These are phyloP conservation scores for Lamellibrachia luymesi DNA, from an alignment of 1,140 invertebrate genomes.

Conservation along the genomic window DNA sequence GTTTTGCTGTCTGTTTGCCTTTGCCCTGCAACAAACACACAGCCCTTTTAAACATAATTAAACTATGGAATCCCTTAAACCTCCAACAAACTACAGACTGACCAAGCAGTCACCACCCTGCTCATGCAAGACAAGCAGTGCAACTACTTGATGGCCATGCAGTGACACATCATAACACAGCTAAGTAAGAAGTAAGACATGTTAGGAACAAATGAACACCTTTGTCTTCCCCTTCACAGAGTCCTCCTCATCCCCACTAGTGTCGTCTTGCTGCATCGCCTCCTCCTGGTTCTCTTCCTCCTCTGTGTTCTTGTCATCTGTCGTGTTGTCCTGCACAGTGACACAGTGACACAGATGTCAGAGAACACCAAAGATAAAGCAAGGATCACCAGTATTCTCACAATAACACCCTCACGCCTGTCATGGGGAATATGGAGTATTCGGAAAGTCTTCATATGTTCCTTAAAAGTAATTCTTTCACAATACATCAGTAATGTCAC, in stretches of 20 bases:
- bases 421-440: neutral
- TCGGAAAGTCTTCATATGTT: neutral
- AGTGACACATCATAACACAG: too few species aligned
- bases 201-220: neutral
- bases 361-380: neutral
- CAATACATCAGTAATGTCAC: neutral
- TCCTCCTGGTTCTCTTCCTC: conserved; percentile 30
- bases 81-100: too few species aligned
- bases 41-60: neutral
- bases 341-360: neutral
- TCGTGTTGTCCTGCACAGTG: conserved; percentile 61
- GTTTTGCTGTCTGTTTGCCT: neutral
- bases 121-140: too few species aligned
- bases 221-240: neutral
- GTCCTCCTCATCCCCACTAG: conserved; percentile 30
- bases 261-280: conserved; percentile 33
- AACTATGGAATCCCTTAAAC: too few species aligned
- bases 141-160: too few species aligned
- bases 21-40: neutral
- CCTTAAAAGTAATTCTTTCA: neutral
- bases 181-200: neutral
- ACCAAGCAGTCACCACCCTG: too few species aligned
- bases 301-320: conserved; percentile 44
- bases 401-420: conserved; percentile 7
- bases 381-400: neutral